phyloP scores from a whole-genome alignment of 2,113 vertebrate genomes.

The Grammomys surdaster region DNA sequence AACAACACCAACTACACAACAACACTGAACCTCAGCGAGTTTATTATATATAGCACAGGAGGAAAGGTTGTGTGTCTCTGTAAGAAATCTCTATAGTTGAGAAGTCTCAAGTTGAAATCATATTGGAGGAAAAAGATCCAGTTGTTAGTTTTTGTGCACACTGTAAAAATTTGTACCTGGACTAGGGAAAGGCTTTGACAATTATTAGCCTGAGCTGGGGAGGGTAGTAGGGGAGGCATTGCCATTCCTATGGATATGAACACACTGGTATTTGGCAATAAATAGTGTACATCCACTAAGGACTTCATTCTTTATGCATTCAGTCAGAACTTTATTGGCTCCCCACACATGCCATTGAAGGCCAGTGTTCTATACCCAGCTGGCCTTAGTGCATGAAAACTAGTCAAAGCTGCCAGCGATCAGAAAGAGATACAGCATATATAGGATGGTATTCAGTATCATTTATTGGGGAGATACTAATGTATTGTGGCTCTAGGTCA shows the following conservation, averaged over 20 bases:
- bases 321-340: not conserved
- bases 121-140: not conserved
- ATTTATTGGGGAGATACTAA: not conserved
- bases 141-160: not conserved
- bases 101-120: not conserved
- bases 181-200: not conserved
- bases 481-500: not conserved
- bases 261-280: not conserved
- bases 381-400: not conserved
- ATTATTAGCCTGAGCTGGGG: not conserved
- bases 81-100: not conserved
- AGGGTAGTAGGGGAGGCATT: too few species aligned
- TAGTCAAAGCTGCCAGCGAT: not conserved
- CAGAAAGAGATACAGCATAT: not conserved
- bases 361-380: not conserved
- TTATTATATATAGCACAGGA: not conserved
- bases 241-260: not conserved
- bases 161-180: not conserved
- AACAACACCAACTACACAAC: not conserved
- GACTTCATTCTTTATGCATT: not conserved
- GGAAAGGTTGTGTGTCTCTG: not conserved
- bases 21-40: not conserved
- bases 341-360: not conserved
- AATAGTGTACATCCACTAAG: not conserved
- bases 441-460: not conserved